Base-by-base conservation (phyloP, 2,797 vertebrate species). In the Crocodylus rhombifer region DNA sequence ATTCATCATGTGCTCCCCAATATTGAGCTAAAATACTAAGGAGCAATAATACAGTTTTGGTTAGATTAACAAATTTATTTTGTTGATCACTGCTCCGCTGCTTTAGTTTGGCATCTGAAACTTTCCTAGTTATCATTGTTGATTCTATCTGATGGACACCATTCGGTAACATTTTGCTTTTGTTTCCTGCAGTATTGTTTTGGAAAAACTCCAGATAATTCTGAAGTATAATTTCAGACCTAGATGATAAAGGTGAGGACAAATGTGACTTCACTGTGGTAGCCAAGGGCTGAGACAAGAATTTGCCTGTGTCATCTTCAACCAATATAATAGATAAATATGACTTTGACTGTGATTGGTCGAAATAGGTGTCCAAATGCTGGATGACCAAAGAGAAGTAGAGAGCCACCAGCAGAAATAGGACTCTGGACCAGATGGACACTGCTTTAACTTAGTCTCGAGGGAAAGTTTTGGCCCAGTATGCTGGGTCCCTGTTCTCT, bases 1-100 rank as follows among this genome's bases (percentile, higher is more conserved):
- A 97, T 96, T 95, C 91, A 94, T 96, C 93, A 91, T 77, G 83
- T 11, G 18, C n/a, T 74, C 93, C 73, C 62, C 67, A 93, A 80
- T 86, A 28, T 86, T 60, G 30, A 95, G 36, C 77, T 80, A 83
- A 95, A 90, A 92, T 86, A 79, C 82, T 88, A 91, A 95, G 84
- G 90, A 91, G 86, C 64, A 95, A 75, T 94, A 87, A 93, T 60
- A 67, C 64, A 87, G 42, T 51, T 96, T 94, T 92, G 80, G 56
- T 64, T 56, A 89, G 83, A 86, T 97, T 94, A 95, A 82, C 16
- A 36, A 76, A 92, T 17, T 23, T 57, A 80, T 91, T 89, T 87
- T 61, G 86, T 56, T 78, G 64, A 77, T 92, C 42, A 28, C 94
- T 90, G 80, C 94, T 86, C 79, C 20, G 76, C 87, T 60, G 56